These are phyloP conservation scores for Aporophyla nigra DNA, from an alignment of 2,888 invertebrate genomes.

Conservation along the genomic window DNA sequence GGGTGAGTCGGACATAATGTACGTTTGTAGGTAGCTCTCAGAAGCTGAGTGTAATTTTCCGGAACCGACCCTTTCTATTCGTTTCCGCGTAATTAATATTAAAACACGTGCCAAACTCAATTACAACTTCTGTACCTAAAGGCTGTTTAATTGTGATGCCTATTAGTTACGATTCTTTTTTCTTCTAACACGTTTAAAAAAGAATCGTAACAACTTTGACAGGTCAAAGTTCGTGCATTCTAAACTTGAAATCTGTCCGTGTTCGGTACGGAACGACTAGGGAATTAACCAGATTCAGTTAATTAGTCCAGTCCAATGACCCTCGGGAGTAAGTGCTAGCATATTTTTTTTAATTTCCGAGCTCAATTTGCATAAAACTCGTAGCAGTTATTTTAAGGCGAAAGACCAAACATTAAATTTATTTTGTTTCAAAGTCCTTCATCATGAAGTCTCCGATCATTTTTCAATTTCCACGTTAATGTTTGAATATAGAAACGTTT, in stretches of 20 bases:
- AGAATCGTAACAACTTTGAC: too few relatives aligned
- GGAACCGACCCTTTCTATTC: conserved; percentile 50
- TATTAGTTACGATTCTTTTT: conserved; percentile 26
- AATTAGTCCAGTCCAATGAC: conserved; percentile 28
- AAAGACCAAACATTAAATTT: conserved; percentile 2
- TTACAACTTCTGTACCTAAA: conserved; percentile 38
- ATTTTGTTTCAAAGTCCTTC: conserved; percentile 2
- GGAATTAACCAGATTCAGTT: conserved; percentile 32
- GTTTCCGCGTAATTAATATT: conserved; percentile 59
- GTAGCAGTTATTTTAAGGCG: background rate
- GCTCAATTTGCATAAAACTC: conserved; percentile 23
- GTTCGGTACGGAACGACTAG: conserved; percentile 6
- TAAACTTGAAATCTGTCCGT: conserved; percentile 33
- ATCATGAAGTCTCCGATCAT: conserved; percentile 12
- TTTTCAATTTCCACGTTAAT: conserved; percentile 45
- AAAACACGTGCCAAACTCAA: conserved; percentile 49
- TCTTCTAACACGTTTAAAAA: conserved; percentile 13
- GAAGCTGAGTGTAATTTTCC: conserved; percentile 49
- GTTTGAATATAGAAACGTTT: conserved; percentile 32
- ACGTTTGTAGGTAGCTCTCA: conserved; percentile 32
- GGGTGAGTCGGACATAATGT: conserved; percentile 49
- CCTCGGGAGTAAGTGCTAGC: conserved; percentile 18
- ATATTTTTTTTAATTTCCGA: conserved; percentile 37
- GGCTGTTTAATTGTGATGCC: conserved; percentile 37
- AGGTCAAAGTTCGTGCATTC: conserved; percentile 29